phyloP scores from a whole-genome alignment of 2,797 vertebrate species.

The Hypotaenidia okinawae region DNA sequence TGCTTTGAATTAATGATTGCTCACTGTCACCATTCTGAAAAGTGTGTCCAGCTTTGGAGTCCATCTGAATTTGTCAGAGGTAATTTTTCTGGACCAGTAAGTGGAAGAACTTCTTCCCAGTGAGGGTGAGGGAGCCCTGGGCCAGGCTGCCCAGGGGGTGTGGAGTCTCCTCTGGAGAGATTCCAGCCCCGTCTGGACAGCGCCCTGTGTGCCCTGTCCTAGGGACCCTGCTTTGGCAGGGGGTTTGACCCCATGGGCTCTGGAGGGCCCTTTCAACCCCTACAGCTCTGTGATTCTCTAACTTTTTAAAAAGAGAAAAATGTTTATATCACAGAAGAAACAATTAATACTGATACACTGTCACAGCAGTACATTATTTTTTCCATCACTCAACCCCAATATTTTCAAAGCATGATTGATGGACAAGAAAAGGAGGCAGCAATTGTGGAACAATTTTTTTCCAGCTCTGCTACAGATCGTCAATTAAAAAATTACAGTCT shows the following conservation, averaged over 20 bases:
- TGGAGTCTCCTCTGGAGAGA: too few species aligned
- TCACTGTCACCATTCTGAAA: neutral
- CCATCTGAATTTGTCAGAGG: neutral
- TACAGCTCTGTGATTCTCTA: too few species aligned
- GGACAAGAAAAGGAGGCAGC: neutral
- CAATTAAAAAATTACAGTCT: neutral
- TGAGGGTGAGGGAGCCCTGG: too few species aligned
- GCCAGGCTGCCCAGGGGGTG: too few species aligned
- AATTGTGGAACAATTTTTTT: neutral
- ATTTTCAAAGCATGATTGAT: neutral
- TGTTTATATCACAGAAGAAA: neutral
- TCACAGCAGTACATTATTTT: neutral
- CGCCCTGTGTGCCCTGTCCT: too few species aligned
- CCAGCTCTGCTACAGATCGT: neutral
- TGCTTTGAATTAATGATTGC: neutral
- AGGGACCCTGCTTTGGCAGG: too few species aligned
- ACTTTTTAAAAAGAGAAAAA: neutral
- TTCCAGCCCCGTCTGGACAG: too few species aligned
- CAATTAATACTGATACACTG: neutral
- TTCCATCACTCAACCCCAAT: rapidly evolving
- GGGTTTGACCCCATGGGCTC: too few species aligned
- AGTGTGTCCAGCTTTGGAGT: neutral
- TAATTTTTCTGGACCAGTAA: neutral
- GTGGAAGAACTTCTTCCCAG: too few species aligned
- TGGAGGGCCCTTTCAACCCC: too few species aligned